Percentiles rank a stretch among this genome's conserved stretches.
These are phyloP conservation scores for Patella pellucida DNA, from an alignment of 2,888 invertebrate species.

Conservation along the genomic window DNA sequence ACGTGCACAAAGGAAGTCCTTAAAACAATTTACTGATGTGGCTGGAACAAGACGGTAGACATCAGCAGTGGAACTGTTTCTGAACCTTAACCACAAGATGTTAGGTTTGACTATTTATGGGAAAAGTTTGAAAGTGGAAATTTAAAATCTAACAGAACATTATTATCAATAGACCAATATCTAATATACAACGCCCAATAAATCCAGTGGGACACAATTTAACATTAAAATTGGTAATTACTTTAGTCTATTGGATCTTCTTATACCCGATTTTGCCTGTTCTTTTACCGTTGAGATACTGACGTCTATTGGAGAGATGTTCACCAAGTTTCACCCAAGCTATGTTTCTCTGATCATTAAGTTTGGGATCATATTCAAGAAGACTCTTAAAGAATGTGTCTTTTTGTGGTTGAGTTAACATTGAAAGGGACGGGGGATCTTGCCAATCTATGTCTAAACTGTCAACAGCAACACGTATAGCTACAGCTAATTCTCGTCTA, in stretches of 20 bases:
- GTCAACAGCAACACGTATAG: background rate
- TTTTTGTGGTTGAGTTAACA: background rate
- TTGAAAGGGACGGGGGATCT: background rate
- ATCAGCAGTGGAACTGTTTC: too few relatives aligned
- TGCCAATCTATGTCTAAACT: slow-evolving; percentile 3
- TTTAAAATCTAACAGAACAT: too few relatives aligned
- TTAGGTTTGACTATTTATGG: too few relatives aligned
- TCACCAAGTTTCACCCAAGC: slow-evolving; percentile 5
- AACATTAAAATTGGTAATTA: too few relatives aligned
- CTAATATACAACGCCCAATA: too few relatives aligned
- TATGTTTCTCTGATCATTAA: background rate
- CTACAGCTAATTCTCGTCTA: background rate
- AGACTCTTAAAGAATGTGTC: background rate
- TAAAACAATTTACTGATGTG: too few relatives aligned
- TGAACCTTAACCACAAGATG: too few relatives aligned
- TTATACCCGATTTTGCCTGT: background rate
- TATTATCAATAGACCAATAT: too few relatives aligned
- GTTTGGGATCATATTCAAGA: background rate
- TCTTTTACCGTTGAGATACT: background rate
- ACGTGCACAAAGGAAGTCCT: too few relatives aligned
- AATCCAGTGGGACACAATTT: too few relatives aligned
- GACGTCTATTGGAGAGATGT: background rate
- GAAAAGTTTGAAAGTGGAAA: too few relatives aligned
- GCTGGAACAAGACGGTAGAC: too few relatives aligned
- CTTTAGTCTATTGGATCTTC: background rate